Evolutionary conservation across 2,113 vertebrate species (phyloP), one percentile per base, ranked within the genome.

Genomic region (Ptilonorhynchus violaceus): DNA sequence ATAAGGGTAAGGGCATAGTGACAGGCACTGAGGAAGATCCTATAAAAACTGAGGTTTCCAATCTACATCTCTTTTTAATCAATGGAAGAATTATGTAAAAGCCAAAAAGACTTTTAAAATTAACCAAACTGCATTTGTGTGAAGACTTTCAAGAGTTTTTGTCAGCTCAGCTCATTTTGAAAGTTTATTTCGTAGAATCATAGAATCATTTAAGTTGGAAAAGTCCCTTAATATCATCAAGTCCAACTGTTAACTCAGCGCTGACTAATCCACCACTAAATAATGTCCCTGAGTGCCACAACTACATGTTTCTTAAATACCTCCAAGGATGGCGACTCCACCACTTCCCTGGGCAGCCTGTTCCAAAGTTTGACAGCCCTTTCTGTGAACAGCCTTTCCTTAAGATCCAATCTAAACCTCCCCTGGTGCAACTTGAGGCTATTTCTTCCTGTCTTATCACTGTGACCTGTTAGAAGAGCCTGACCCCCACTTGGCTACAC

Each of bases 401-500:
- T 28, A 28, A 60, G 10, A 4, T 35, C 31, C 27, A 72, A 7
- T 22, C 46, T 49, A 78, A 78, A 66, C 27, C 11, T 66, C 13
- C 27, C 4, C 7, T 35, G 58, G 12, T 1, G 2, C 31, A 55
- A 7, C 12, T 55, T 49, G 35, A 37, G 39, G 20, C 6, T 11
- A 3, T 59, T 66, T 19, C 39, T 56, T 81, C 31, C 53, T 10
- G 13, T 60, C 46, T 13, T 63, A 21, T 15, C 15, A 5, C 44
- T 22, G 24, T 33, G 41, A 42, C n/a, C 31, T 53, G 33, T 28
- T 3, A 53, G 46, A 66, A 72, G n/a, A 77, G 23, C 44, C 63
- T 1, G 6, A n/a, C 4, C 0, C 16, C 10, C 20, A 39, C 35
- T 50, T 53, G 6, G 0, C 46, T 39, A 10, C 12, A 37, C 0